Evolutionary conservation across 2,113 vertebrate genomes (phyloP), one percentile per base, ranked within the genome.

Genomic region (Forbesichthys agassizii): DNA sequence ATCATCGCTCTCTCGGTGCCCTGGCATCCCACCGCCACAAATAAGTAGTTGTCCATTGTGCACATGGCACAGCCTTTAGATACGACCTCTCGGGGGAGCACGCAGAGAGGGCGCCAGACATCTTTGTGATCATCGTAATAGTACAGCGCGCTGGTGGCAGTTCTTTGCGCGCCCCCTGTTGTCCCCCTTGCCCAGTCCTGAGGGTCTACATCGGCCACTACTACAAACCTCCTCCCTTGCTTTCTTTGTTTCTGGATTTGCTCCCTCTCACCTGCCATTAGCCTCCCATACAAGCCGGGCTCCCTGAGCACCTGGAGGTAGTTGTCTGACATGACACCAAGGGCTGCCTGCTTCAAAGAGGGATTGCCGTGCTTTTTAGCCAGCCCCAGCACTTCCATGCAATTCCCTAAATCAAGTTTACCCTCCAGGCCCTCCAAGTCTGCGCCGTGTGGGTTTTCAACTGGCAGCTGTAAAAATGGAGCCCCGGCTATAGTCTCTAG

Each of bases 11-110:
- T 63, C 33, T 90, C 89, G 0, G 10, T 9, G 4, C 93, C 90
- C 79, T 93, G 89, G 7, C 95, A 96, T 42, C 95, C 96, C 0
- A 94, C 91, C n/a, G 91, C 94, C 64, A 99, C 81, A 0, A 98
- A 98, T 55, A 99, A 90, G 73, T 98, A 99, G 82, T 99, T 99
- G 87, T 97, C 97, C 91, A 99, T 93, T 14, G 91, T 93, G 75
- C 96, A 95, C 85, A 94, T 48, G 33, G 96, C 92, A 0, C 94
- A 94, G 0, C 95, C 96, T 62, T 77, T 81, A 72, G 95, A 96
- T 71, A 94, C 82, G 3, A 91, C 94, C 78, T 96, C 95, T 0
- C 71, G 75, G 0, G 97, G 96, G 70, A 98, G 56, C 0, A 49
- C 68, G 67, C 93, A 92, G 18, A 96, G 90, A 0, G 56, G 82